Evolutionary conservation across 2,797 vertebrate genomes (phyloP), one percentile per base, ranked within the genome.

Genomic region (Pipistrellus pipistrellus): DNA sequence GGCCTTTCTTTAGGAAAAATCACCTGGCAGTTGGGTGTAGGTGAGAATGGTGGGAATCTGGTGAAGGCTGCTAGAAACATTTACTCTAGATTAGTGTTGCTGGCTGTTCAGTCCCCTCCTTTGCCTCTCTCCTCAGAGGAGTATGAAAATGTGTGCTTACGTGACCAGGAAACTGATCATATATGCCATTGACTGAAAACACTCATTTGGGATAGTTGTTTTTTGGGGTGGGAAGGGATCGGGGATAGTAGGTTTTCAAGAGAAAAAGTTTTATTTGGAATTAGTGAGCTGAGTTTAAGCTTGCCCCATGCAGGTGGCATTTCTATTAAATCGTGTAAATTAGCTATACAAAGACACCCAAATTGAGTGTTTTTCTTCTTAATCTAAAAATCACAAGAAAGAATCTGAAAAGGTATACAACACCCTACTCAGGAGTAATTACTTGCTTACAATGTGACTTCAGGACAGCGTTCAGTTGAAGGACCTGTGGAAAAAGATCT

Each of bases 401-500:
- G n/a, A 46, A 21, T 95, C 44, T 93, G 69, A 81, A 85, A 41
- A 93, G n/a, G 23, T 46, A 18, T n/a, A 4, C 21, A 23, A 20
- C 25, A 44, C 81, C 46, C n/a, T 55, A 85, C 59, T 88, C 1
- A 48, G 55, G 69, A 88, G 13, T 93, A 59, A 88, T 55, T 87
- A 48, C 25, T 93, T 80, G 51, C 41, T 86, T 4, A 6, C 89
- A 17, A 91, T 82, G 53, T 95, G 41, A 90, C 25, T 97, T 23
- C 73, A 99, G 99, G 99, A 99, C 93, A 99, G 99, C 0, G 99
- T 99, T 48, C 99, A 99, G 95, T 98, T 99, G 71, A 99, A 99
- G 97, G 99, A 99, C 90, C 95, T 99, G 53, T 99, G 99, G 99
- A 99, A 99, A 97, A 99, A 99, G 97, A 99, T 99, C 94, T 99